A percentile compares a stretch with the other conserved stretches of the same genome.
Conservation (phyloP, 2,797 vertebrate species). For the Lithobates sylvaticus region DNA sequence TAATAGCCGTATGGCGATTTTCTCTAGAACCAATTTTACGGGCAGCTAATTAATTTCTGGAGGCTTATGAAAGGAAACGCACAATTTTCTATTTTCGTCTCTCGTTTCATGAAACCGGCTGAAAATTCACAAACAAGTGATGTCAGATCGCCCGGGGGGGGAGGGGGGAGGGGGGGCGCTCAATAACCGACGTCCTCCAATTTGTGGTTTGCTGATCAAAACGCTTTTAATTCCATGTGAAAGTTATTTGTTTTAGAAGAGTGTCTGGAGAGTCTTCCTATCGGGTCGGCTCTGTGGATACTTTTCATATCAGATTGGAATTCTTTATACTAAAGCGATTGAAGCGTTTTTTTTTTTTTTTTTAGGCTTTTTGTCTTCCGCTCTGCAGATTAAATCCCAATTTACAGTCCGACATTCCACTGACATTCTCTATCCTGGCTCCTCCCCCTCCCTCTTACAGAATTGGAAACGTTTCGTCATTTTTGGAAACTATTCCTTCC, state of each 20-base stretch:
- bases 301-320: too few species aligned
- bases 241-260: neutral
- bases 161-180: neutral
- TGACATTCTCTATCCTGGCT: too few species aligned
- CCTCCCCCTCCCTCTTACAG: too few species aligned
- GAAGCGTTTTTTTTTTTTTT: too few species aligned
- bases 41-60: constrained; percentile 42
- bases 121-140: constrained; percentile 31
- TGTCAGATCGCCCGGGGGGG: neutral
- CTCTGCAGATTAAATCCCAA: too few species aligned
- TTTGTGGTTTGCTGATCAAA: constrained; percentile 2
- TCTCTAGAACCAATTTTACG: constrained; percentile 27
- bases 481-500: too few species aligned
- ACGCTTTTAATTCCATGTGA: constrained; percentile 4
- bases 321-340: too few species aligned
- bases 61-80: constrained; percentile 10
- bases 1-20: constrained; percentile 16
- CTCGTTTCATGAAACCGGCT: neutral
- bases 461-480: too few species aligned
- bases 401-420: too few species aligned
- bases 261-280: neutral
- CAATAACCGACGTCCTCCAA: neutral
- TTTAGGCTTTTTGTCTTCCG: too few species aligned
- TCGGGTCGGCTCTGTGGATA: neutral
- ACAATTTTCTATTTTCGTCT: neutral